Evolutionary conservation across 2,113 vertebrate genomes (phyloP), one percentile per base, ranked within the genome.

Genomic region (Dromaius novaehollandiae): DNA sequence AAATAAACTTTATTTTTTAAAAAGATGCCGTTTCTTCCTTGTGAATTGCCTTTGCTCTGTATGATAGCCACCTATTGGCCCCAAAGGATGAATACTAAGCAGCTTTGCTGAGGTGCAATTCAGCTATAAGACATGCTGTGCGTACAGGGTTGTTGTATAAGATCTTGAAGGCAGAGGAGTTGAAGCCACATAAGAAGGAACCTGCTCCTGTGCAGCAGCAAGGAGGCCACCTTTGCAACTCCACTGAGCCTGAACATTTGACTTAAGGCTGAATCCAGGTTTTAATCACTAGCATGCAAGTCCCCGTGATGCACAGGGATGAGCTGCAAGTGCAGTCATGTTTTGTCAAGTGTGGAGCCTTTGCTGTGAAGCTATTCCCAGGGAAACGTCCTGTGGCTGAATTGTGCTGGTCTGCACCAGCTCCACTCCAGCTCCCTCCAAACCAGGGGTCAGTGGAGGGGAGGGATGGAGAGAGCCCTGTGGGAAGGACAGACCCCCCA

Each of bases 71-170:
- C 89, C 75, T 79, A 58, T 0, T 76, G 90, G 89, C 44, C 82
- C 88, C 0, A 14, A 58, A 87, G 89, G 89, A 63, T 70, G 94
- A 95, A 91, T 88, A 38, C 66, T 65, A 88, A 95, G 78, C 66
- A 85, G 66, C 75, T 92, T 94, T 93, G 88, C 81, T 74, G 65
- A 82, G 89, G 89, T 96, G 48, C 89, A 77, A 17, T 79, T 93
- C 77, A 61, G 78, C 64, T 82, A 1, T 70, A n/a, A 89, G 78
- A 71, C 40, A 53, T 80, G 44, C 66, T 2, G 0, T 53, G 8
- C 48, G 87, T 55, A 70, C 1, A 3, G 71, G 75, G 58, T 78
- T 82, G 84, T 69, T 78, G 70, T 84, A 44, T 38, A 77, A 50
- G 84, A 91, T 73, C 71, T 88, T 74, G 48, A 80, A 70, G 60